Conservation (phyloP, 2,113 vertebrate species). For the Boulengeromyrus knoepffleri region DNA sequence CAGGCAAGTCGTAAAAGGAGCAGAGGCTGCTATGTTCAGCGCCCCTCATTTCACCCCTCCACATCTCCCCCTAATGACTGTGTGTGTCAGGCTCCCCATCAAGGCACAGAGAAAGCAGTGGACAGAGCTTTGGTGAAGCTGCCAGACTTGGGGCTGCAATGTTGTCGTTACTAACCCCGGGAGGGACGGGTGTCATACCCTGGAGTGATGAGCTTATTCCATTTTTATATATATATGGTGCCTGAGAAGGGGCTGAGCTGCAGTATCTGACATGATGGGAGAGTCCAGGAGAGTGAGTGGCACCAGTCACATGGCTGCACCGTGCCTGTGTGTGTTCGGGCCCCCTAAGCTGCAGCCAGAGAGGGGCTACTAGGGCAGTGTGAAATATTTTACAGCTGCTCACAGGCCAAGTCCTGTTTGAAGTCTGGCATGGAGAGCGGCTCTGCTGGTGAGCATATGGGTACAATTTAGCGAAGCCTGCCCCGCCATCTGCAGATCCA, state of each 20-base stretch:
- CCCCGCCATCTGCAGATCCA: constrained; percentile 41
- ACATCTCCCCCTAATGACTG: neutral
- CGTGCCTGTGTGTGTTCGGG: neutral
- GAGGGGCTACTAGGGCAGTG: neutral
- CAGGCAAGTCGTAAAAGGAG: neutral
- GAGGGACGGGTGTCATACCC: neutral
- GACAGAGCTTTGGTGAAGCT: neutral
- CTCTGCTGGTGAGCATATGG: constrained; percentile 43
- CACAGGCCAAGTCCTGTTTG: constrained; percentile 20
- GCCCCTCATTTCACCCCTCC: neutral
- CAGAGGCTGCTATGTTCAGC: neutral
- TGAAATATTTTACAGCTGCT: constrained; percentile 18
- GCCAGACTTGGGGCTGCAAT: neutral
- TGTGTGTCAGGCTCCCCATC: neutral
- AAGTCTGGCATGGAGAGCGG: constrained; percentile 15
- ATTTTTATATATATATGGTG: neutral
- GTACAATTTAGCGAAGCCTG: constrained; percentile 47
- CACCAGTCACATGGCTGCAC: neutral
- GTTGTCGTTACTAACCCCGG: neutral
- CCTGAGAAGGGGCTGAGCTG: neutral
- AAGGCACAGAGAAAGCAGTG: neutral
- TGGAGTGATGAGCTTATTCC: neutral
- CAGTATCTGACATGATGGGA: neutral
- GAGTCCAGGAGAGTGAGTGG: neutral
- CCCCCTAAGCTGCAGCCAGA: neutral